phyloP scores from a whole-genome alignment of 2,888 invertebrate genomes.

The Copidosoma aretas region DNA sequence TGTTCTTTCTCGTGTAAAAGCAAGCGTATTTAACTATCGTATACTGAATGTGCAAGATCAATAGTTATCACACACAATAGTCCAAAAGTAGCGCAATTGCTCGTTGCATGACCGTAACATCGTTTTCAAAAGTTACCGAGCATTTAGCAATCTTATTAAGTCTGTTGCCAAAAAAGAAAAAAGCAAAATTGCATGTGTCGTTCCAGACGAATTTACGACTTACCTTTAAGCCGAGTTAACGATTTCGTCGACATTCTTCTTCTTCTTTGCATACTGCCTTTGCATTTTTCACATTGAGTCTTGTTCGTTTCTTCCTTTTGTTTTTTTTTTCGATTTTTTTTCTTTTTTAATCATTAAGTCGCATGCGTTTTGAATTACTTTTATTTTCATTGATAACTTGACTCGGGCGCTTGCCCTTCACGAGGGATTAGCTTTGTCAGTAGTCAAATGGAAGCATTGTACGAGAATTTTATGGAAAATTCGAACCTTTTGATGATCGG shows the following conservation, averaged over 20 bases:
- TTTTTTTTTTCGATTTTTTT: slow-evolving; percentile 11
- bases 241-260: slow-evolving; percentile 30
- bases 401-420: slow-evolving; percentile 14
- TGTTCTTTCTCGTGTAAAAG: slow-evolving; percentile 31
- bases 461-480: slow-evolving; percentile 32
- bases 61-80: slow-evolving; percentile 25
- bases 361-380: not conserved
- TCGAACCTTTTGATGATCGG: slow-evolving; percentile 28
- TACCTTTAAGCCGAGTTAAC: slow-evolving; percentile 37
- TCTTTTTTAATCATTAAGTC: not conserved
- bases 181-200: slow-evolving; percentile 32
- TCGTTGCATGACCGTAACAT: slow-evolving; percentile 23
- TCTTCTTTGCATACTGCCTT: slow-evolving; percentile 38
- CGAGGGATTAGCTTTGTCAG: slow-evolving; percentile 27
- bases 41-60: slow-evolving; percentile 31
- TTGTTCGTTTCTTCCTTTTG: slow-evolving; percentile 27
- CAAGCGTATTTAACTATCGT: slow-evolving; percentile 24
- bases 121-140: slow-evolving; percentile 24
- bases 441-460: slow-evolving; percentile 39
- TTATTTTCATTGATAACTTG: slow-evolving; percentile 19
- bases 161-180: not conserved
- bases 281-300: no score
- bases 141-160: slow-evolving; percentile 24
- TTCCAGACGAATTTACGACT: slow-evolving; percentile 33
- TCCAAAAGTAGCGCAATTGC: slow-evolving; percentile 22